phyloP scores from a whole-genome alignment of 2,888 invertebrate species.

The Junonia oenone region DNA sequence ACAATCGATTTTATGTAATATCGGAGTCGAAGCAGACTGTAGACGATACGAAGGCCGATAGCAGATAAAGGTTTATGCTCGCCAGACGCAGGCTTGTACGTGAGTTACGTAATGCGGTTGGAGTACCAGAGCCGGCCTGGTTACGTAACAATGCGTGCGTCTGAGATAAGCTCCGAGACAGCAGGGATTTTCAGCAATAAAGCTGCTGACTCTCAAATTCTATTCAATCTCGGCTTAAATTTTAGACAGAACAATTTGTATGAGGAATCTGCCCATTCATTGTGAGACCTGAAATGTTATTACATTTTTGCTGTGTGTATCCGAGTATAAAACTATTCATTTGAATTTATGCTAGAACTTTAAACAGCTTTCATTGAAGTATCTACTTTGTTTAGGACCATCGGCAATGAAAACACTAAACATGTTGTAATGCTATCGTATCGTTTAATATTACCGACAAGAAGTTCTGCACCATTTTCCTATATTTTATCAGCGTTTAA shows the following conservation, averaged over 20 bases:
- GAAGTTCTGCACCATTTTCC: neutral
- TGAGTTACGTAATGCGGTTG: slow-evolving; percentile 45
- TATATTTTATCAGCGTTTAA: neutral
- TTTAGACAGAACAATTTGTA: neutral
- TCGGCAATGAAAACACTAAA: neutral
- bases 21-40: slow-evolving; percentile 17
- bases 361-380: neutral
- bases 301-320: no score
- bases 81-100: slow-evolving; percentile 41
- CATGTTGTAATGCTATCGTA: neutral
- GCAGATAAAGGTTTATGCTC: slow-evolving; percentile 33
- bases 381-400: neutral
- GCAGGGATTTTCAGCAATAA: slow-evolving; percentile 37
- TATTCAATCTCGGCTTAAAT: slow-evolving; percentile 7
- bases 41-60: slow-evolving; percentile 28
- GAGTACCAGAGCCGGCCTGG: slow-evolving; percentile 38
- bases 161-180: slow-evolving; percentile 47
- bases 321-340: no score
- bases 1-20: slow-evolving; percentile 26
- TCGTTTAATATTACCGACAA: neutral
- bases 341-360: no score
- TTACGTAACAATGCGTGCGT: slow-evolving; percentile 55
- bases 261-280: neutral
- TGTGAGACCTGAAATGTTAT: neutral
- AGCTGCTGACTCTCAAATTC: slow-evolving; percentile 14